Evolutionary conservation across 2,797 vertebrate species (phyloP).

Genomic region (Bucorvus abyssinicus): DNA sequence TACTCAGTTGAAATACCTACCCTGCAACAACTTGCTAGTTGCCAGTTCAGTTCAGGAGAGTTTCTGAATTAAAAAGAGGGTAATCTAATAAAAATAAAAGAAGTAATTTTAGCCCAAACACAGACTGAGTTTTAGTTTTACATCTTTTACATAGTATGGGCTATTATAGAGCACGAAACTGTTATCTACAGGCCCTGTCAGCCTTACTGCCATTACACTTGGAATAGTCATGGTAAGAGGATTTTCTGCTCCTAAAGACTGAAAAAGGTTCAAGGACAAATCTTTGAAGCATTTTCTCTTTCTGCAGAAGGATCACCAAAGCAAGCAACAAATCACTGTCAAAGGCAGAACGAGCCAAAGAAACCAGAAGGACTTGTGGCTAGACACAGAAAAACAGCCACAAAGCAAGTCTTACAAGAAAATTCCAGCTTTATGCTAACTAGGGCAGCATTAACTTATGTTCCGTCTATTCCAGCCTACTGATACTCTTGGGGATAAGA

Average conservation of each 20-base stretch:
- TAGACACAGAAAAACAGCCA: not conserved
- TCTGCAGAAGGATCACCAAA: not conserved
- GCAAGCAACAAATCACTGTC: not conserved
- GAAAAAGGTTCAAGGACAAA: not conserved
- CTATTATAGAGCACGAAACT: not conserved
- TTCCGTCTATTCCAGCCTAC: not conserved
- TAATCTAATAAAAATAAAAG: not conserved
- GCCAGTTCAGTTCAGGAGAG: not conserved
- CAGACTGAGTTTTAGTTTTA: not conserved
- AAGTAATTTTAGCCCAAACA: not conserved
- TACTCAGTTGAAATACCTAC: not conserved
- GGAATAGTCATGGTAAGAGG: not conserved
- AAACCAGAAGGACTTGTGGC: not conserved
- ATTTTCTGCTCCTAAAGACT: not conserved
- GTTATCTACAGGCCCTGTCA: not conserved
- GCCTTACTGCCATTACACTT: not conserved
- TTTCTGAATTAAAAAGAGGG: not conserved
- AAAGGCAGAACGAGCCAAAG: not conserved
- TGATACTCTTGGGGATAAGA: not conserved
- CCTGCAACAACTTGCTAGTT: not conserved
- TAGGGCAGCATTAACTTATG: not conserved
- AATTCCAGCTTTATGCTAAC: conserved; percentile 22
- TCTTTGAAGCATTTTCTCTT: not conserved
- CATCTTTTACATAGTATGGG: not conserved
- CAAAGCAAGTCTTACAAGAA: not conserved